A percentile compares a stretch with the other conserved stretches of the same genome.
Conservation (phyloP, 2,888 invertebrate species). For the Selenia dentaria region DNA sequence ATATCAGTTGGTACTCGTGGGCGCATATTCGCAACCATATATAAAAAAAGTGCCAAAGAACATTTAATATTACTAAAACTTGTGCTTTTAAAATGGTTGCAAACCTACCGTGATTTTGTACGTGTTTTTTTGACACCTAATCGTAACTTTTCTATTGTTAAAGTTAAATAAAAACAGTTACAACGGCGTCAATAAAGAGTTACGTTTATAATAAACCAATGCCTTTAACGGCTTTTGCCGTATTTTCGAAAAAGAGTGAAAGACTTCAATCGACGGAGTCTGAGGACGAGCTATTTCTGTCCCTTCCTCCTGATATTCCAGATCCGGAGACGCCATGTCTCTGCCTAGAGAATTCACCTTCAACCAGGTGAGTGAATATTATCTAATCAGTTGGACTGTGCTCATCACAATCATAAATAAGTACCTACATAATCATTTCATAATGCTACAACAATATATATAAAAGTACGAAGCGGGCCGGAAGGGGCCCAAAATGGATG, state of each 20-base stretch:
- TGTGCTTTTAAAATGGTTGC: conserved; percentile 10
- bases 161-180: conserved; percentile 50
- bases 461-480: too few species aligned
- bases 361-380: conserved; percentile 72
- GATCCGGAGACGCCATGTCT: conserved; percentile 71
- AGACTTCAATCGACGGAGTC: conserved; percentile 69
- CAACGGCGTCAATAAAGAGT: conserved; percentile 61
- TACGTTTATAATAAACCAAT: conserved; percentile 60
- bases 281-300: conserved; percentile 67
- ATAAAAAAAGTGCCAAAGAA: conserved; percentile 17
- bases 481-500: too few species aligned
- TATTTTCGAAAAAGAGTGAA: conserved; percentile 45
- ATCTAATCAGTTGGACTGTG: too few species aligned
- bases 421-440: not conserved
- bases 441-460: too few species aligned
- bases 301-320: conserved; percentile 67
- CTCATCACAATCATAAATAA: too few species aligned
- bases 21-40: conserved; percentile 3
- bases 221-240: conserved; percentile 69
- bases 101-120: conserved; percentile 19
- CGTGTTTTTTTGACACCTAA: not conserved
- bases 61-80: not conserved
- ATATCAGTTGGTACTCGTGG: not conserved
- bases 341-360: conserved; percentile 86
- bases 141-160: conserved; percentile 18